phyloP scores from a whole-genome alignment of 1,140 invertebrate genomes.

The Acromyrmex echinatior region DNA sequence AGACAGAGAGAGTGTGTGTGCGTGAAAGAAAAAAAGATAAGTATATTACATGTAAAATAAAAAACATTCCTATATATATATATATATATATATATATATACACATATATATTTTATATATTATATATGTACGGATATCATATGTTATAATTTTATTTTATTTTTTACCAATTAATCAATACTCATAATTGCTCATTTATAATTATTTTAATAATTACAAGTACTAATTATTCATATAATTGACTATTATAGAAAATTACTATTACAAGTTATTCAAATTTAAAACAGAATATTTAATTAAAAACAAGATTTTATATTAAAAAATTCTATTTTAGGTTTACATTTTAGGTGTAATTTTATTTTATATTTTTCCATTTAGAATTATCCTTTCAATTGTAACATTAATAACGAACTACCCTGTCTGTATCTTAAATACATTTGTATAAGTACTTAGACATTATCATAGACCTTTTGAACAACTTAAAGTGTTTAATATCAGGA shows the following conservation, averaged over 20 bases:
- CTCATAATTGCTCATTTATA: too few relatives aligned
- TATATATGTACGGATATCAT: too few relatives aligned
- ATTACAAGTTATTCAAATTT: background rate
- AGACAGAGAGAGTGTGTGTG: too few relatives aligned
- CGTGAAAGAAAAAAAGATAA: too few relatives aligned
- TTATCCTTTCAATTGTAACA: background rate
- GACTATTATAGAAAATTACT: background rate
- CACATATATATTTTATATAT: too few relatives aligned
- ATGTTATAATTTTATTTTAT: too few relatives aligned
- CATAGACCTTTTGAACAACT: background rate
- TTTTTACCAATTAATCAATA: too few relatives aligned
- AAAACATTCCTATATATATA: too few relatives aligned
- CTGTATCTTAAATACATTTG: background rate
- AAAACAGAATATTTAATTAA: background rate
- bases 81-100: too few relatives aligned
- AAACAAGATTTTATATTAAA: background rate
- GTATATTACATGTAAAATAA: too few relatives aligned
- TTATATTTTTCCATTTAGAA: background rate
- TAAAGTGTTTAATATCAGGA: background rate
- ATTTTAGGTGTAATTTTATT: background rate
- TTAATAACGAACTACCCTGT: background rate
- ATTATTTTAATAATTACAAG: background rate
- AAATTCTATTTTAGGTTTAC: background rate
- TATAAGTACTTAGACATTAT: background rate
- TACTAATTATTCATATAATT: too few relatives aligned